A percentile compares a stretch with the other conserved stretches of the same genome.
These are phyloP conservation scores for Sminthopsis crassicaudata DNA, from an alignment of 2,113 vertebrate genomes.

Conservation along the genomic window DNA sequence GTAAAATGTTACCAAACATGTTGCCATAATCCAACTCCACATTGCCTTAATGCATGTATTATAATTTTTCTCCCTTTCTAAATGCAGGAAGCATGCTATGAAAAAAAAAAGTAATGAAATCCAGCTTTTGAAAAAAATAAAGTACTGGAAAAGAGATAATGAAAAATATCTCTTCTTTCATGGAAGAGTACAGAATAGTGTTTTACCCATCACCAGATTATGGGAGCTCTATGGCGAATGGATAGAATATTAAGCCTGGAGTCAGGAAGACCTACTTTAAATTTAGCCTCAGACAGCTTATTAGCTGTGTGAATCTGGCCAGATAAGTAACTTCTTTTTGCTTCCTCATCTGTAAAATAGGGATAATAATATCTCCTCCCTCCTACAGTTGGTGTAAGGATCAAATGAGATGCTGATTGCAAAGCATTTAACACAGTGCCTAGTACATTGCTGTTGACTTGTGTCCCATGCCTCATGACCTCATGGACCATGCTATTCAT, in stretches of 20 bases:
- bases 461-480: neutral
- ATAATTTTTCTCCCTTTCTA: constrained; percentile 55
- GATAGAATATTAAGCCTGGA: neutral
- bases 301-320: neutral
- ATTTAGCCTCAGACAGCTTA: neutral
- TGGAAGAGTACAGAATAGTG: neutral
- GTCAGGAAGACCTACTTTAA: neutral
- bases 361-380: neutral
- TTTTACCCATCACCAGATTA: neutral
- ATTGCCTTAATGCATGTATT: constrained; percentile 76
- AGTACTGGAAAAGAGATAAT: neutral
- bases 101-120: neutral
- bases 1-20: constrained; percentile 87
- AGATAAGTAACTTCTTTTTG: neutral
- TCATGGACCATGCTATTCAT: neutral
- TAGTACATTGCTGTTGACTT: neutral
- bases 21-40: constrained; percentile 81
- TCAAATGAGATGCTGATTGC: neutral
- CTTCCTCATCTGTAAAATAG: neutral
- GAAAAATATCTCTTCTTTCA: neutral
- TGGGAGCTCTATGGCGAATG: neutral
- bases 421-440: neutral
- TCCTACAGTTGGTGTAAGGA: neutral
- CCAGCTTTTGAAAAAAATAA: neutral
- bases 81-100: neutral